A percentile compares a stretch with the other conserved stretches of the same genome.
phyloP scores from a whole-genome alignment of 2,888 invertebrate species.

The Agrypnus murinus region DNA sequence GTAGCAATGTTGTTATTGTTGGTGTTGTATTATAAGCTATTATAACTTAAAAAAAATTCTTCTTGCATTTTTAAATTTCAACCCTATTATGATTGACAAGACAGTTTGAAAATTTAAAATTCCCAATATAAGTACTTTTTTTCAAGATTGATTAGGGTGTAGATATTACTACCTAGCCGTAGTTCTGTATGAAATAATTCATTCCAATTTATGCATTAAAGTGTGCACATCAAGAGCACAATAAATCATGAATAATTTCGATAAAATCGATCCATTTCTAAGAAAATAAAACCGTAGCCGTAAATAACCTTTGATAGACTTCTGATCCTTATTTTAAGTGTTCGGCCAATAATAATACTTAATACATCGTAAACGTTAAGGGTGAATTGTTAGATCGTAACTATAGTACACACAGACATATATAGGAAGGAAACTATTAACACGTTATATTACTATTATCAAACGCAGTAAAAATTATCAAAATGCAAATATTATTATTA shows the following conservation, averaged over 20 bases:
- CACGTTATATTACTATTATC: background rate
- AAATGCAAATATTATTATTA: constrained; percentile 48
- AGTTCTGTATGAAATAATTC: no score
- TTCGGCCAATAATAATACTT: constrained; percentile 38
- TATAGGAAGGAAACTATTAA: constrained; percentile 37
- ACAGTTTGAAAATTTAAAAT: no score
- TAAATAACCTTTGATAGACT: constrained; percentile 49
- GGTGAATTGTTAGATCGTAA: constrained; percentile 4
- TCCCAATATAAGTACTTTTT: no score
- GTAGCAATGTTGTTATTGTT: constrained; percentile 32
- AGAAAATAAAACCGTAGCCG: constrained; percentile 45
- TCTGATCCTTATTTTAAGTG: constrained; percentile 43
- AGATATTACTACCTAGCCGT: no score
- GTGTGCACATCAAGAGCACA: constrained; percentile 37
- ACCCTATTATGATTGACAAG: no score
- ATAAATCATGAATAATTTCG: constrained; percentile 53
- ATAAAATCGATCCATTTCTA: constrained; percentile 50
- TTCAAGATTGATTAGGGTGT: no score
- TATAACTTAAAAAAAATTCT: no score
- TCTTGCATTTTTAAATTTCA: no score
- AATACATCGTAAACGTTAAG: constrained; percentile 28
- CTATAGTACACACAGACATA: no score
- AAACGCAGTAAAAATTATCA: constrained; percentile 38
- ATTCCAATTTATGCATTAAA: constrained; percentile 25
- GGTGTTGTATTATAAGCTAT: no score